These are phyloP conservation scores for Botia almorhae DNA, from an alignment of 2,797 vertebrate genomes.

Conservation along the genomic window DNA sequence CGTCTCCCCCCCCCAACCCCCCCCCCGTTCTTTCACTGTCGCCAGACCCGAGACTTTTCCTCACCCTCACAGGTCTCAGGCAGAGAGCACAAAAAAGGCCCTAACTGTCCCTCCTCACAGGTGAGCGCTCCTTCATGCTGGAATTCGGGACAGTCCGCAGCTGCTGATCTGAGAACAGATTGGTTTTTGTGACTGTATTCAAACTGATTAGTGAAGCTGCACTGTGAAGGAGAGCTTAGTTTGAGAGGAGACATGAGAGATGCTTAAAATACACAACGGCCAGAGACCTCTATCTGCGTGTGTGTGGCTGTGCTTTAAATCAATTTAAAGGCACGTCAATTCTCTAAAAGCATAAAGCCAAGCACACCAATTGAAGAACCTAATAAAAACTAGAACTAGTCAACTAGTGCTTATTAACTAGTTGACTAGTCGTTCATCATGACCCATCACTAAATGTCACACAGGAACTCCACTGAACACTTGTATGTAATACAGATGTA, in stretches of 20 bases:
- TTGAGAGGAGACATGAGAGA: background rate
- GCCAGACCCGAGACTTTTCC: conserved; percentile 82
- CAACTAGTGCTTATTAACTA: background rate
- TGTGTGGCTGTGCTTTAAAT: background rate
- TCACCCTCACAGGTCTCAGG: conserved; percentile 79
- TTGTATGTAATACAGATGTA: no score
- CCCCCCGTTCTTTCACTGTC: no score
- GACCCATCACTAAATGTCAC: background rate
- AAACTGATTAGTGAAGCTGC: background rate
- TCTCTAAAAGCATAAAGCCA: background rate
- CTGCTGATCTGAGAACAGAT: background rate
- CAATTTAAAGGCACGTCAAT: background rate
- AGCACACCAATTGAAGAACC: background rate
- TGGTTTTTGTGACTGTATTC: background rate
- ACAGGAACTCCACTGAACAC: no score
- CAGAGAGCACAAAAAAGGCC: conserved; percentile 76
- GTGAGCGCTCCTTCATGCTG: conserved; percentile 67
- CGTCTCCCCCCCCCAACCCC: no score
- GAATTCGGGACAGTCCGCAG: background rate
- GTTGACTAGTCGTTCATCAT: background rate
- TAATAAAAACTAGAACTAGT: background rate
- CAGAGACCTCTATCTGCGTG: background rate
- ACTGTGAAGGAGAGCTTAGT: background rate
- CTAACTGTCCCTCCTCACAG: conserved; percentile 81
- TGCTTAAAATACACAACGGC: background rate